Conservation (phyloP, 53 echinoderm and acorn worm species). For the Holothuria leucospilota region DNA sequence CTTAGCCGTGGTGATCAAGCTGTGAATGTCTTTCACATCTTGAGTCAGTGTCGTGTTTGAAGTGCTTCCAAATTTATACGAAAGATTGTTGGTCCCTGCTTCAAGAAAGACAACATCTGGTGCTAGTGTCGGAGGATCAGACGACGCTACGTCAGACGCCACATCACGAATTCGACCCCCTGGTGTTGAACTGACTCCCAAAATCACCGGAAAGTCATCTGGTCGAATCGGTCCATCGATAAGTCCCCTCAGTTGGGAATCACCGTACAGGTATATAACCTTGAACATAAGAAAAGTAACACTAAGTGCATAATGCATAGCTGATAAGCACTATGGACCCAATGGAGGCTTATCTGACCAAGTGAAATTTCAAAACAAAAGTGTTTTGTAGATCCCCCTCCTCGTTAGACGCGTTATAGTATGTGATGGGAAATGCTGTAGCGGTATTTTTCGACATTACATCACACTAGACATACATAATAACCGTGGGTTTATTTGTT, state of each 20-base stretch:
- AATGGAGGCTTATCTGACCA: too few relatives aligned
- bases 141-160: neutral
- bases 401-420: too few relatives aligned
- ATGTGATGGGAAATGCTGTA: too few relatives aligned
- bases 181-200: neutral
- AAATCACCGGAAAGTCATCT: neutral
- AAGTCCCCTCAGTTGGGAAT: slow-evolving; percentile 3
- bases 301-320: too few relatives aligned
- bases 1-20: neutral
- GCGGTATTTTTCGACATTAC: too few relatives aligned
- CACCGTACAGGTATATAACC: slow-evolving; percentile 1
- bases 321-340: too few relatives aligned
- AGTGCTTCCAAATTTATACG: neutral
- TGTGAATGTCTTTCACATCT: neutral
- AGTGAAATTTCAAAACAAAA: too few relatives aligned
- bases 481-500: too few relatives aligned
- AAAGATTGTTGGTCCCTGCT: slow-evolving; percentile 10
- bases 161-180: neutral
- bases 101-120: slow-evolving; percentile 7
- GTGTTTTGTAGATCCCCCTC: too few relatives aligned
- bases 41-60: neutral
- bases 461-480: too few relatives aligned
- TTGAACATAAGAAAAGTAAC: too few relatives aligned
- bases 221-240: neutral
- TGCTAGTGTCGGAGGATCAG: neutral